A percentile compares a stretch with the other conserved stretches of the same genome.
phyloP scores from a whole-genome alignment of 2,113 vertebrate genomes.

The Cairina moschata region DNA sequence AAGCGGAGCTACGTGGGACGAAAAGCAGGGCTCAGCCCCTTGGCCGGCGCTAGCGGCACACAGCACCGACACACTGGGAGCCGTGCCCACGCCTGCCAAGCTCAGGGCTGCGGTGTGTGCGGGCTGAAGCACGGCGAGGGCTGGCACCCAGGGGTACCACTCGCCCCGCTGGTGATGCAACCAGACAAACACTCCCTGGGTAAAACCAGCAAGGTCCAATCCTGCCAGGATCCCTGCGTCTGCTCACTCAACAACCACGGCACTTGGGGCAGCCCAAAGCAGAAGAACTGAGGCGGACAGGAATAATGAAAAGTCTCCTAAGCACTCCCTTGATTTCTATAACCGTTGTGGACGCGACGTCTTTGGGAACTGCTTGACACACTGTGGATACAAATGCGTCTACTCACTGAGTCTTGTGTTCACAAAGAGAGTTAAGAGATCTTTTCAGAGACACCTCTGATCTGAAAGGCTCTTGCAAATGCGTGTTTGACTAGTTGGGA shows the following conservation, averaged over 20 bases:
- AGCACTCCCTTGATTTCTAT: not conserved
- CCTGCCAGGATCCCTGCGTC: not conserved
- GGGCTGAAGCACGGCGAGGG: not conserved
- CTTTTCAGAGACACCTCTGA: not conserved
- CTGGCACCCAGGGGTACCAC: not conserved
- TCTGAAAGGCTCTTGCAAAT: not conserved
- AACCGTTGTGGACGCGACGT: not conserved
- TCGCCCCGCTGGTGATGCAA: not conserved
- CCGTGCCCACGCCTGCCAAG: fast-evolving
- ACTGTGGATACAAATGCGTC: not conserved
- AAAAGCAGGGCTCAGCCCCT: not conserved
- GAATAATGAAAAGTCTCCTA: not conserved
- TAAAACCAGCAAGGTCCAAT: not conserved
- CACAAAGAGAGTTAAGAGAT: not conserved
- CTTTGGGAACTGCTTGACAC: not conserved
- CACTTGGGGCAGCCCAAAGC: not conserved
- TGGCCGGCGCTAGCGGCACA: not conserved
- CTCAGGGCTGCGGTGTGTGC: not conserved
- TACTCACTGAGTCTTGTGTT: not conserved
- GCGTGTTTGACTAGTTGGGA: not conserved
- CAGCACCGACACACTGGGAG: fast-evolving
- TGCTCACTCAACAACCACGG: not conserved
- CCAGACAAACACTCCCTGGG: not conserved
- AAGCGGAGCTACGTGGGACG: not conserved
- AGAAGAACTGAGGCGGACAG: not conserved